These are phyloP conservation scores for Cotesia chilonis DNA, from an alignment of 1,140 invertebrate species.

Conservation along the genomic window DNA sequence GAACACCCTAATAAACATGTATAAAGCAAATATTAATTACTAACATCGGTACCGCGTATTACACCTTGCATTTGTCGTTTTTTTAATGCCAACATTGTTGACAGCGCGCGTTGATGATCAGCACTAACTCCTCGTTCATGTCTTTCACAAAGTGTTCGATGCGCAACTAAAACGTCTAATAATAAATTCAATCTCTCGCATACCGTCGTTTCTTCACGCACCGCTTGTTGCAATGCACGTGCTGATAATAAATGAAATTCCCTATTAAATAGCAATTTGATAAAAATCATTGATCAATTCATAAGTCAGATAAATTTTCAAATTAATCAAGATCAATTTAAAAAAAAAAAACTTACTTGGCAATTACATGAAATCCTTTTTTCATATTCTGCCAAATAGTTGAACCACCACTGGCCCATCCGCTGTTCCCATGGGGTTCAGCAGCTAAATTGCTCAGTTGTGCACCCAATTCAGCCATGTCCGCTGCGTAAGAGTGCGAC, in stretches of 20 bases:
- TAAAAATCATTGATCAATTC: neutral
- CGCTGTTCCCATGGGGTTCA: constrained; percentile 62
- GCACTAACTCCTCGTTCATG: constrained; percentile 75
- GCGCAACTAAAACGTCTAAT: constrained; percentile 71
- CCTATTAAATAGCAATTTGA: constrained; percentile 47
- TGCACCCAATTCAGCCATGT: constrained; percentile 69
- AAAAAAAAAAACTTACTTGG: constrained; percentile 61
- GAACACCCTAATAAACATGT: neutral
- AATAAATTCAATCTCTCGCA: constrained; percentile 73
- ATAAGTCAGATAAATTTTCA: neutral
- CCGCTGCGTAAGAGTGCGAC: constrained; percentile 68
- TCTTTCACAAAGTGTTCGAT: constrained; percentile 75
- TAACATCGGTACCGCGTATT: constrained; percentile 70
- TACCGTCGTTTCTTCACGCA: constrained; percentile 69
- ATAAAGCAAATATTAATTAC: constrained; percentile 40
- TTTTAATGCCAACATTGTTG: constrained; percentile 76
- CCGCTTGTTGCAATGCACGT: constrained; percentile 65
- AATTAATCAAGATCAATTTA: neutral
- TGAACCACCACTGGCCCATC: constrained; percentile 72
- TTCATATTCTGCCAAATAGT: constrained; percentile 71
- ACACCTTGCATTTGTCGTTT: constrained; percentile 77
- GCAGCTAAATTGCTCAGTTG: constrained; percentile 63
- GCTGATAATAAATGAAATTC: constrained; percentile 63
- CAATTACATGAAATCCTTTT: constrained; percentile 70
- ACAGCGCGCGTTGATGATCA: constrained; percentile 75